A percentile compares a stretch with the other conserved stretches of the same genome.
Conservation (phyloP, 2,888 invertebrate genomes). For the Agonopterix heracliana region DNA sequence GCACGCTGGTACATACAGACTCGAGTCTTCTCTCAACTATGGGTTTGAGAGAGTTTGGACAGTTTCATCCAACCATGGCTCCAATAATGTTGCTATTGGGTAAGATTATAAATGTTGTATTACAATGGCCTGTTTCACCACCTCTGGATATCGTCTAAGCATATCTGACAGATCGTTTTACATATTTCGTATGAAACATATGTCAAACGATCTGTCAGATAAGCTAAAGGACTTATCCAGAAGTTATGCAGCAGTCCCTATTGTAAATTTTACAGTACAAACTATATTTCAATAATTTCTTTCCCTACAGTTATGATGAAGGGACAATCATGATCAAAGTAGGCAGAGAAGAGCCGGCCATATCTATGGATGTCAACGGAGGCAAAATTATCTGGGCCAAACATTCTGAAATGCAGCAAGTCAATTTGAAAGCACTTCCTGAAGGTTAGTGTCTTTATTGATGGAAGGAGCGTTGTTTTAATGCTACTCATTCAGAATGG, state of each 20-base stretch:
- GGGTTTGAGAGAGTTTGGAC: slow-evolving; percentile 99
- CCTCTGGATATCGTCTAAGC: too few relatives aligned
- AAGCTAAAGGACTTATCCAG: too few relatives aligned
- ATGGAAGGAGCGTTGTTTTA: too few relatives aligned
- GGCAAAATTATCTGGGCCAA: slow-evolving; percentile 99
- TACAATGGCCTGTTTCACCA: not conserved
- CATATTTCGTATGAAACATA: too few relatives aligned
- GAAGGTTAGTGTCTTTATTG: slow-evolving; percentile 71
- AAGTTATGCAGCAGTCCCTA: too few relatives aligned
- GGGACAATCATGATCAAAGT: slow-evolving; percentile 97
- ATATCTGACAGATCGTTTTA: too few relatives aligned
- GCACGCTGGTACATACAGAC: slow-evolving; percentile 98
- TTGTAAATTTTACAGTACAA: too few relatives aligned
- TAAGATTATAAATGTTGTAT: slow-evolving; percentile 35
- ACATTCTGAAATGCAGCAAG: slow-evolving; percentile 98
- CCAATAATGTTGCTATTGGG: slow-evolving; percentile 97
- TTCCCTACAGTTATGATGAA: slow-evolving; percentile 84
- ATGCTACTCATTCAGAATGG: too few relatives aligned
- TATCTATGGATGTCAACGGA: slow-evolving; percentile 98
- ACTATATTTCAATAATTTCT: too few relatives aligned
- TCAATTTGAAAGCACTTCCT: slow-evolving; percentile 90
- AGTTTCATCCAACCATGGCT: slow-evolving; percentile 93
- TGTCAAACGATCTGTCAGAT: too few relatives aligned
- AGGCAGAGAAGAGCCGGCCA: slow-evolving; percentile 99
- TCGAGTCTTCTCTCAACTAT: slow-evolving; percentile 98